Conservation (phyloP, 2,888 invertebrate genomes). For the Caenorhabditis doughertyi region DNA sequence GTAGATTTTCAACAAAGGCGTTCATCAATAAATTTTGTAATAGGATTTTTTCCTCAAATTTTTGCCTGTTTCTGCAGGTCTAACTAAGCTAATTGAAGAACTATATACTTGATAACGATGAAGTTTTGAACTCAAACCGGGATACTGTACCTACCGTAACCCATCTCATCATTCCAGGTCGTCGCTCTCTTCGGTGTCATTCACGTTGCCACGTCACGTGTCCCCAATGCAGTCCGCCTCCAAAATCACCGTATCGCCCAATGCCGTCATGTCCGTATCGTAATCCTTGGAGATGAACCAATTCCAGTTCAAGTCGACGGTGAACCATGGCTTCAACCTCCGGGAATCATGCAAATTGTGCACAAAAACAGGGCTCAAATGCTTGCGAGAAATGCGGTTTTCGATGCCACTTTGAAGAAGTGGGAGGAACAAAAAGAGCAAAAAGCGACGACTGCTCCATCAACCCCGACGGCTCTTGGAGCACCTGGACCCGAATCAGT, state of each 20-base stretch:
- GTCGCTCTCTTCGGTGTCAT: constrained; percentile 98
- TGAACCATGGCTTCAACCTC: constrained; percentile 97
- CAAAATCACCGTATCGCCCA: constrained; percentile 89
- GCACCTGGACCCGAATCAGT: constrained; percentile 29
- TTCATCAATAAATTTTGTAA: no score
- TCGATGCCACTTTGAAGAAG: constrained; percentile 92
- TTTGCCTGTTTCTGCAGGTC: background rate
- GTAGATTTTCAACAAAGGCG: no score
- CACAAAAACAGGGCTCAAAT: constrained; percentile 98
- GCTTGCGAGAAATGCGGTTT: constrained; percentile 92
- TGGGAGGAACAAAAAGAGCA: constrained; percentile 90
- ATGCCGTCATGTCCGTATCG: constrained; percentile 95
- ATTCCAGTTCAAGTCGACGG: constrained; percentile 97
- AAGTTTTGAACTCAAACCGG: no score
- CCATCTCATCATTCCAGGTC: constrained; percentile 85
- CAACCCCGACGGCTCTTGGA: constrained; percentile 67
- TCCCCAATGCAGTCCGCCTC: constrained; percentile 89
- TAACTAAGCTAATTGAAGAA: background rate
- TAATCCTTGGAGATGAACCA: constrained; percentile 91
- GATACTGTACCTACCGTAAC: background rate
- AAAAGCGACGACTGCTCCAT: constrained; percentile 64
- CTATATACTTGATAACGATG: no score
- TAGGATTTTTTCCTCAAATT: no score
- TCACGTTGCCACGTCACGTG: constrained; percentile 95
- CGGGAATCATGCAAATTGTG: constrained; percentile 95